Conservation (phyloP, 1,140 invertebrate genomes). For the Magallana angulata region DNA sequence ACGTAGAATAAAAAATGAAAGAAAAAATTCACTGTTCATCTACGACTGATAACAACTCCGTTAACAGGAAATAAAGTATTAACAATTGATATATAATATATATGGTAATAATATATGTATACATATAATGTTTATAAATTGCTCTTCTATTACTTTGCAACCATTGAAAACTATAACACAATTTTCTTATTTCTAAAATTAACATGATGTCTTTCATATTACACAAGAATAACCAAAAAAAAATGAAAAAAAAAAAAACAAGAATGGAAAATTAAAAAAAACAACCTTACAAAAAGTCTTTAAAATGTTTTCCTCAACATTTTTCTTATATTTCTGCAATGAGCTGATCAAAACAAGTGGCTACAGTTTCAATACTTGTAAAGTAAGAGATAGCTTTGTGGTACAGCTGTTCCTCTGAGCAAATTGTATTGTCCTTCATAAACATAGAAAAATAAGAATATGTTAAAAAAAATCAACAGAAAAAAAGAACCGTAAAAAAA, state of each 20-base stretch:
- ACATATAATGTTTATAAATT: slow-evolving; percentile 24
- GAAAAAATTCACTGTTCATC: neutral
- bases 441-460: slow-evolving; percentile 16
- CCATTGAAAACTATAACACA: neutral
- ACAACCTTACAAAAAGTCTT: too few species aligned
- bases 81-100: slow-evolving; percentile 31
- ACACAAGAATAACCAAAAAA: too few species aligned
- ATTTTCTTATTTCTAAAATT: too few species aligned
- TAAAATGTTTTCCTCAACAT: too few species aligned
- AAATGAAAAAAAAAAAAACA: too few species aligned
- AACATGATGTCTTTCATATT: too few species aligned
- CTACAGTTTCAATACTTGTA: neutral
- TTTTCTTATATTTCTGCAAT: too few species aligned
- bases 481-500: neutral
- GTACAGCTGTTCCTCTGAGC: slow-evolving; percentile 26
- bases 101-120: slow-evolving; percentile 33
- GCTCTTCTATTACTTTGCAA: slow-evolving; percentile 17
- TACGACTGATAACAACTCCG: slow-evolving; percentile 2
- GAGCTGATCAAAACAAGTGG: too few species aligned
- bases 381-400: slow-evolving; percentile 21
- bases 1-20: neutral
- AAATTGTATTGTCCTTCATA: slow-evolving; percentile 12
- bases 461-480: neutral
- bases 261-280: too few species aligned
- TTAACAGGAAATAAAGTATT: slow-evolving; percentile 28